phyloP scores from a whole-genome alignment of 2,888 invertebrate species.

The Hypomecis punctinalis region DNA sequence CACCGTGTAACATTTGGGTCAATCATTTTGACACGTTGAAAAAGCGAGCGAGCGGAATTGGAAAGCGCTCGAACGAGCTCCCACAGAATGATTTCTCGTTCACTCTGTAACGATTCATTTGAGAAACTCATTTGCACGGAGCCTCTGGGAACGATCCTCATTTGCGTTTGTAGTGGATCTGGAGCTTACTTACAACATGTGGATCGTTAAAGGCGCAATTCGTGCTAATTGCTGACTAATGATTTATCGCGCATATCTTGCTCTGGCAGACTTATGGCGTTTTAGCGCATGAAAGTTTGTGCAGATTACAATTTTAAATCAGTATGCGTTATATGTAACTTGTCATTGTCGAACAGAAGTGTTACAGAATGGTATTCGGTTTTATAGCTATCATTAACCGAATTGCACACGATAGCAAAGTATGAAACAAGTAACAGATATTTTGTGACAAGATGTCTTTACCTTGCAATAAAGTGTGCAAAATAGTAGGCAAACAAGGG shows the following conservation, averaged over 20 bases:
- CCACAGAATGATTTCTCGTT: slow-evolving; percentile 69
- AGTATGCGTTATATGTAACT: background rate
- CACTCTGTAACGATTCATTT: slow-evolving; percentile 79
- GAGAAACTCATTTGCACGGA: slow-evolving; percentile 76
- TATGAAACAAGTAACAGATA: no score
- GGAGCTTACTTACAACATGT: slow-evolving; percentile 45
- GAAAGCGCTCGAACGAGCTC: slow-evolving; percentile 61
- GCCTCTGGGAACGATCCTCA: slow-evolving; percentile 72
- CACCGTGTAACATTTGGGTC: slow-evolving; percentile 46
- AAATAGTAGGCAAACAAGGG: no score
- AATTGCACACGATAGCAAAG: no score
- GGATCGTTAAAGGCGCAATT: slow-evolving; percentile 49
- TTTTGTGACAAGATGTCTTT: no score
- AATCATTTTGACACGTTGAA: slow-evolving; percentile 50
- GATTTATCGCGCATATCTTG: slow-evolving; percentile 43
- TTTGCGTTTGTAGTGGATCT: slow-evolving; percentile 70
- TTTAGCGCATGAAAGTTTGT: slow-evolving; percentile 6
- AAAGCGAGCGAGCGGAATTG: slow-evolving; percentile 64
- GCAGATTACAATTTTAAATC: background rate
- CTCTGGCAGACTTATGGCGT: slow-evolving; percentile 34
- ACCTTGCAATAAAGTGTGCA: no score
- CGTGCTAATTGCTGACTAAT: slow-evolving; percentile 52
- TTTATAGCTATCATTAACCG: no score
- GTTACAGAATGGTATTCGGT: no score
- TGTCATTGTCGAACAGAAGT: no score